Percentiles rank a stretch among this genome's conserved stretches.
These are phyloP conservation scores for Xestoiulus laeticollis DNA, from an alignment of 2,888 invertebrate species.

Conservation along the genomic window DNA sequence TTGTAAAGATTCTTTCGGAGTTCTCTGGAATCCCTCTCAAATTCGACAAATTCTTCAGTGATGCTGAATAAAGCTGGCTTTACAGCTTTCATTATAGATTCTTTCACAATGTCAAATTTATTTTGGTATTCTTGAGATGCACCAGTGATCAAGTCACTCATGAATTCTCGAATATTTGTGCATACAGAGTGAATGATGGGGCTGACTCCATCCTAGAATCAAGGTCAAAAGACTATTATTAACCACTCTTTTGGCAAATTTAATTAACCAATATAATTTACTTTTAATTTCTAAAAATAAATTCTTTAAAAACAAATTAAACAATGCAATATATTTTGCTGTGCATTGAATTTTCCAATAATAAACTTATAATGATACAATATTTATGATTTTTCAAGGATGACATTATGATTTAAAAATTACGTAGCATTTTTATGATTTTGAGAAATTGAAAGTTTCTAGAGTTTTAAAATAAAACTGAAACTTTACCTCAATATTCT, in stretches of 20 bases:
- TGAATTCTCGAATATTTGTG: background rate
- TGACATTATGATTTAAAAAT: background rate
- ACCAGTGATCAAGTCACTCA: background rate
- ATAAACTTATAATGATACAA: too few relatives aligned
- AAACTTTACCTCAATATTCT: slow-evolving; percentile 55
- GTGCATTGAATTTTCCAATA: too few relatives aligned
- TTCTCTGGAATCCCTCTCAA: background rate
- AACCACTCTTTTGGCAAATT: background rate
- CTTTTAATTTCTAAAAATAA: background rate
- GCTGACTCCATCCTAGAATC: slow-evolving; percentile 8
- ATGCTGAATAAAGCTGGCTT: background rate
- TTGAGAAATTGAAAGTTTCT: too few relatives aligned
- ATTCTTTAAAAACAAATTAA: too few relatives aligned
- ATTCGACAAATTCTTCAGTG: background rate
- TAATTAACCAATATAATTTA: background rate
- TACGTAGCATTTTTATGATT: background rate
- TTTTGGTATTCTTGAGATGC: background rate
- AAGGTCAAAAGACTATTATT: background rate
- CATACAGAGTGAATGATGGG: background rate
- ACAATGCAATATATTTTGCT: too few relatives aligned
- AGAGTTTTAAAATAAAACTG: background rate
- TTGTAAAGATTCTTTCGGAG: slow-evolving; percentile 53
- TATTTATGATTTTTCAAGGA: too few relatives aligned
- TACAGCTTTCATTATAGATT: background rate
- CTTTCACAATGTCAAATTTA: background rate